A percentile compares a stretch with the other conserved stretches of the same genome.
Evolutionary conservation across 2,888 invertebrate genomes (phyloP).

Genomic region (Melanotus villosus): DNA sequence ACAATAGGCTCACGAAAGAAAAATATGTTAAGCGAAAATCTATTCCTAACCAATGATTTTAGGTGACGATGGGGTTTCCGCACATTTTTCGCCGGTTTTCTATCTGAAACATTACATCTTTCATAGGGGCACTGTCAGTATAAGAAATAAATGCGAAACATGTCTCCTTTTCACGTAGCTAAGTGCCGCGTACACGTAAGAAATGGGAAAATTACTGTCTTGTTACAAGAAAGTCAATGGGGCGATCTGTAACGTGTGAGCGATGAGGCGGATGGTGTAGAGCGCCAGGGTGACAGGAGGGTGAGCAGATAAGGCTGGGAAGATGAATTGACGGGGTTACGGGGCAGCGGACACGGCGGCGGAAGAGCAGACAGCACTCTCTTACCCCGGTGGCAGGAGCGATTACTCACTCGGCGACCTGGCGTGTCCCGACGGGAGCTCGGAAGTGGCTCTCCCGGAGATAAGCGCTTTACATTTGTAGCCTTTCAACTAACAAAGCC

Average conservation of each 20-base stretch:
- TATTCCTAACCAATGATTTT: too few relatives aligned
- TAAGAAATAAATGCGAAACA: too few relatives aligned
- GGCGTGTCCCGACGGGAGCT: constrained; percentile 60
- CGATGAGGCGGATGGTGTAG: constrained; percentile 48
- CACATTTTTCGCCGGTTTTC: too few relatives aligned
- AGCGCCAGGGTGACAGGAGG: constrained; percentile 50
- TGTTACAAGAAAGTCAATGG: constrained; percentile 47
- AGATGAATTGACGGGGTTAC: constrained; percentile 67
- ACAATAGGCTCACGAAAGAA: too few relatives aligned
- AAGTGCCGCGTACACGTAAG: constrained; percentile 16
- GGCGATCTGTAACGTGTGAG: constrained; percentile 47
- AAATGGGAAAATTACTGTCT: constrained; percentile 44
- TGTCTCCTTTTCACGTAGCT: too few relatives aligned
- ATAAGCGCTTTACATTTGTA: constrained; percentile 68
- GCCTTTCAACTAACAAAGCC: constrained; percentile 62
- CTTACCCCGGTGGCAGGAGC: constrained; percentile 66
- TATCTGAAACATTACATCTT: too few relatives aligned
- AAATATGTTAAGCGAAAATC: too few relatives aligned
- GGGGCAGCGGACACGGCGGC: constrained; percentile 66
- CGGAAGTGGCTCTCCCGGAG: constrained; percentile 66
- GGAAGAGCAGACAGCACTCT: constrained; percentile 67
- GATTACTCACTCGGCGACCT: constrained; percentile 66
- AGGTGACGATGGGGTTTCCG: too few relatives aligned
- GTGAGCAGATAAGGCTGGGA: constrained; percentile 60
- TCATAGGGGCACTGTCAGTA: too few relatives aligned